These are phyloP conservation scores for Acanthornis magna DNA, from an alignment of 2,797 vertebrate genomes.

Conservation along the genomic window DNA sequence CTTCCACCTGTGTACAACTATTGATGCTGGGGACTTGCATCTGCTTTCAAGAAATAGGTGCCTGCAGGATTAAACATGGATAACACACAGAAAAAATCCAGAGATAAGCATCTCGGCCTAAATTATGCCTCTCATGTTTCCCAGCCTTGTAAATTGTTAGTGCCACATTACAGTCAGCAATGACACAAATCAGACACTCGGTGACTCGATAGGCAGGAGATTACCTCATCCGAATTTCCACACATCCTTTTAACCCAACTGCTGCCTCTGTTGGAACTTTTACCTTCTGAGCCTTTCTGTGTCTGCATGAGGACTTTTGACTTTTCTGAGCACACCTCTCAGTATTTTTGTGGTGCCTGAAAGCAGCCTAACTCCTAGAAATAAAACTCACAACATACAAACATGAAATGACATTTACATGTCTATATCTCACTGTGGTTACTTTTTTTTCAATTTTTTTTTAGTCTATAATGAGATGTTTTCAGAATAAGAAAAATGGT, in stretches of 20 bases:
- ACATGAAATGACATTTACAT: not conserved
- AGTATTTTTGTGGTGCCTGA: not conserved
- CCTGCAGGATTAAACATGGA: not conserved
- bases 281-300: not conserved
- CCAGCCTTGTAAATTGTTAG: not conserved
- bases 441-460: not conserved
- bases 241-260: not conserved
- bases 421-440: not conserved
- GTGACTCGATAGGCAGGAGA: not conserved
- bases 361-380: not conserved
- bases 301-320: not conserved
- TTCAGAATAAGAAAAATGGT: conserved; percentile 19
- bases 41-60: not conserved
- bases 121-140: not conserved
- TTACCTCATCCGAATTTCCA: not conserved
- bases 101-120: not conserved
- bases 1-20: not conserved
- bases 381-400: not conserved
- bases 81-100: not conserved
- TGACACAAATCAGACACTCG: not conserved
- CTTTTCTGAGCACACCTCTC: not conserved
- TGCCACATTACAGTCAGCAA: not conserved
- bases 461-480: not conserved
- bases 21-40: not conserved
- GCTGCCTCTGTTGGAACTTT: not conserved